Conservation (phyloP, 2,888 invertebrate species). For the Nymphalis polychloros region DNA sequence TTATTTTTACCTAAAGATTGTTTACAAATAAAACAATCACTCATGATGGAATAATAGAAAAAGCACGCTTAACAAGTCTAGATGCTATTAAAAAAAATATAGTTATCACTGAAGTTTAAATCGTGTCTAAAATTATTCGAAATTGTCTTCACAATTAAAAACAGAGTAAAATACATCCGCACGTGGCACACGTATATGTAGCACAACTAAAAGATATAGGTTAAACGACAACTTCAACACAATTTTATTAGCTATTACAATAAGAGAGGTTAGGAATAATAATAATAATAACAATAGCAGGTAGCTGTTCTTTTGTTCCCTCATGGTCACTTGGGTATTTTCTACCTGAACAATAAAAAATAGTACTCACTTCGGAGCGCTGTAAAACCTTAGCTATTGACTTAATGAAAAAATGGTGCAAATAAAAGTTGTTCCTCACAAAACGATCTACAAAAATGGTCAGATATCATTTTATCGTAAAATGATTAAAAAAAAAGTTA, state of each 20-base stretch:
- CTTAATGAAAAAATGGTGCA: too few species aligned
- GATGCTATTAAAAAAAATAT: conserved; percentile 22
- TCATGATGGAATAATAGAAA: conserved; percentile 13
- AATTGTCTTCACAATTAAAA: too few species aligned
- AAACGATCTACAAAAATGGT: too few species aligned
- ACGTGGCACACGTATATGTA: conserved; percentile 19
- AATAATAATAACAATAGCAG: conserved; percentile 24
- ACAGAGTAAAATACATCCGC: conserved; percentile 10
- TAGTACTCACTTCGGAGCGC: too few species aligned
- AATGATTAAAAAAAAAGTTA: too few species aligned
- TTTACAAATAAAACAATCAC: conserved; percentile 36
- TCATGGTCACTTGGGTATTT: conserved; percentile 16
- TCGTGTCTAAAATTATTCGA: conserved; percentile 13
- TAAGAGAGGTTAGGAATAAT: conserved; percentile 1
- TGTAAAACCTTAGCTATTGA: too few species aligned
- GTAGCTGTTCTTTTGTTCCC: conserved; percentile 19
- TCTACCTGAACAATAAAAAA: conserved; percentile 6
- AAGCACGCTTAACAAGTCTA: not conserved
- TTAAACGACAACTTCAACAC: too few species aligned
- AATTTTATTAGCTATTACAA: not conserved
- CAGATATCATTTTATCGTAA: too few species aligned
- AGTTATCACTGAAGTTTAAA: conserved; percentile 14
- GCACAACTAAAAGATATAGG: conserved; percentile 2
- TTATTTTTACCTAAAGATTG: conserved; percentile 31
- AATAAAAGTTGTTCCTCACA: too few species aligned